These are phyloP conservation scores for Silvanus unidentatus DNA, from an alignment of 2,888 invertebrate species.

Conservation along the genomic window DNA sequence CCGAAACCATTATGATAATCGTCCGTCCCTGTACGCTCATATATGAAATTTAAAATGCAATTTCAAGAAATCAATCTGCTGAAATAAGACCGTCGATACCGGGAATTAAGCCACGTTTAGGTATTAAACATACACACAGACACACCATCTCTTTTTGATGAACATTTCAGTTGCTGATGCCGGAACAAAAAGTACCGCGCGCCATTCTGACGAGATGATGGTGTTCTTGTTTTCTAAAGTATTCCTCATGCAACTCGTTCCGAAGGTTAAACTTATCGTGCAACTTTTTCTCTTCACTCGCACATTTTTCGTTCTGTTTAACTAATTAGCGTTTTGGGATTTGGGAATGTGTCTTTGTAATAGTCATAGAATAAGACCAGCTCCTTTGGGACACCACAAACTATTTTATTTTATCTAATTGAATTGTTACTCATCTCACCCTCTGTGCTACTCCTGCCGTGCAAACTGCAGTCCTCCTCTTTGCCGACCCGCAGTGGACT, in stretches of 20 bases:
- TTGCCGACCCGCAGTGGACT: slow-evolving; percentile 52
- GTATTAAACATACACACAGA: no score
- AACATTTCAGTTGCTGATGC: no score
- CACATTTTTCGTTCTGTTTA: slow-evolving; percentile 18
- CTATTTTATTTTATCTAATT: no score
- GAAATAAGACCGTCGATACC: no score
- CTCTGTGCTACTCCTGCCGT: slow-evolving; percentile 57
- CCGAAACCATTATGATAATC: no score
- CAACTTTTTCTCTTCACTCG: slow-evolving; percentile 22
- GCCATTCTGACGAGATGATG: not conserved
- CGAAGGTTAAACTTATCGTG: slow-evolving; percentile 17
- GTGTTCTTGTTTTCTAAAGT: slow-evolving; percentile 20
- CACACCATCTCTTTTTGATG: no score
- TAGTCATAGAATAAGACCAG: not conserved
- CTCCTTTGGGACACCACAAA: not conserved
- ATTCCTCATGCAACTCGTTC: slow-evolving; percentile 16
- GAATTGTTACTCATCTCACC: no score
- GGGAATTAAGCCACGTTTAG: no score
- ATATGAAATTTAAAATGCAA: no score
- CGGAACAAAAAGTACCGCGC: not conserved
- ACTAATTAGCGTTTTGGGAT: slow-evolving; percentile 24
- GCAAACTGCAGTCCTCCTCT: slow-evolving; percentile 59
- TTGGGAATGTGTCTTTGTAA: not conserved
- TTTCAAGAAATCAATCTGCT: no score
- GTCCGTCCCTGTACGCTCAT: no score